Conservation (phyloP, 2,797 vertebrate genomes). For the Numenius phaeopus region DNA sequence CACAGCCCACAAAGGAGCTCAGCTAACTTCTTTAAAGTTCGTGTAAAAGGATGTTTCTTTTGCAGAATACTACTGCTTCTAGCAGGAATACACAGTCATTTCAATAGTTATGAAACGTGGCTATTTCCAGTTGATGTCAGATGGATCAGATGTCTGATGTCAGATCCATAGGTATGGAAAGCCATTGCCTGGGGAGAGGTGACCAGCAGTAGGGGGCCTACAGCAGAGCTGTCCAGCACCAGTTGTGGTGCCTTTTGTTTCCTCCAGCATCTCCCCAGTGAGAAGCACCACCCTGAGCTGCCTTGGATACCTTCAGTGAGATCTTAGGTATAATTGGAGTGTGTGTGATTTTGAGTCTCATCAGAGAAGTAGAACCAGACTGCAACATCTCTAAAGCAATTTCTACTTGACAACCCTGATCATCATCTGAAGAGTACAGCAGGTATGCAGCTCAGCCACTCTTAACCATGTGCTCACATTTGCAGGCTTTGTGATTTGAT, state of each 20-base stretch:
- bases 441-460: neutral
- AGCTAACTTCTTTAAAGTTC: neutral
- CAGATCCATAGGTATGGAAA: neutral
- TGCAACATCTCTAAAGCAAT: neutral
- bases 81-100: neutral
- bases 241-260: no score
- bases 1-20: neutral
- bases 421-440: neutral
- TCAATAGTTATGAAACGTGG: neutral
- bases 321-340: accelerated
- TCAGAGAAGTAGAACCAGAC: neutral
- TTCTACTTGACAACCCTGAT: neutral
- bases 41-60: neutral
- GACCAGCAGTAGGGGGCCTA: neutral
- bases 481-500: neutral
- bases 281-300: neutral
- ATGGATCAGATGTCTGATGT: neutral
- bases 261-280: neutral
- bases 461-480: neutral
- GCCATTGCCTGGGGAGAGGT: neutral
- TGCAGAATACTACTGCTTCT: neutral
- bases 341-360: neutral
- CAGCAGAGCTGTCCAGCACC: no score
- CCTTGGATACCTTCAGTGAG: neutral
- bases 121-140: neutral